A percentile compares a stretch with the other conserved stretches of the same genome.
Evolutionary conservation across 1,140 invertebrate species (phyloP).

Genomic region (Proales similis): DNA sequence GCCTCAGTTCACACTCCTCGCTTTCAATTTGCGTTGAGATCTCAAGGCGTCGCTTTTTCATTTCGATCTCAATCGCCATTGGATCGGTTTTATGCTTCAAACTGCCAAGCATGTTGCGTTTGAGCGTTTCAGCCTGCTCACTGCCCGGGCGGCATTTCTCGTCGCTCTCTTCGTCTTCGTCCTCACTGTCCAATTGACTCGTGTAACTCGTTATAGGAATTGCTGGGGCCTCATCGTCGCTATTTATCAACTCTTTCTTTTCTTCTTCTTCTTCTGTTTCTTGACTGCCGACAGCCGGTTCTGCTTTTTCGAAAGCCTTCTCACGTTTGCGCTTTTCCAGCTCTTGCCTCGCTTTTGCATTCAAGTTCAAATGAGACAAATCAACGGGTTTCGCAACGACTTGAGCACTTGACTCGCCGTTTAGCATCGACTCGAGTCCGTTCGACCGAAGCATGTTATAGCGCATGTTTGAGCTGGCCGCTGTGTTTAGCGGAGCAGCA

Average conservation of each 20-base stretch:
- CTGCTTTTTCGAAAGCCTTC: slow-evolving; percentile 17
- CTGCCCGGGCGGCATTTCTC: background rate
- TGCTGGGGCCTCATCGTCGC: slow-evolving; percentile 3
- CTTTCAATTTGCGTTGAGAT: background rate
- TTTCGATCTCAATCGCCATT: background rate
- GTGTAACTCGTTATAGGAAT: slow-evolving; percentile 29
- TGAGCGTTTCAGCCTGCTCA: background rate
- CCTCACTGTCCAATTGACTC: slow-evolving; percentile 2
- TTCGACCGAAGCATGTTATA: too few relatives aligned
- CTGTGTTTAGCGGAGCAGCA: too few relatives aligned
- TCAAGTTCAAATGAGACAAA: slow-evolving; percentile 31
- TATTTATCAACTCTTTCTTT: background rate
- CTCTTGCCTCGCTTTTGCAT: slow-evolving; percentile 21
- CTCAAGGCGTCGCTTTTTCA: background rate
- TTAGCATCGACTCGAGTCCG: too few relatives aligned
- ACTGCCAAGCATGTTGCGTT: background rate
- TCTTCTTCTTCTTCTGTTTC: slow-evolving; percentile 18
- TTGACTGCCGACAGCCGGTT: background rate
- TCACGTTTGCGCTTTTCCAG: slow-evolving; percentile 22
- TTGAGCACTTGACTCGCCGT: too few relatives aligned
- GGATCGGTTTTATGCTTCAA: background rate
- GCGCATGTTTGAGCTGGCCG: too few relatives aligned
- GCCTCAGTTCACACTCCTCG: background rate
- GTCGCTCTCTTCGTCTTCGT: slow-evolving; percentile 6
- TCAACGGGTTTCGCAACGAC: background rate